Conservation (phyloP, 2,888 invertebrate genomes). For the Nephrotoma appendiculata region DNA sequence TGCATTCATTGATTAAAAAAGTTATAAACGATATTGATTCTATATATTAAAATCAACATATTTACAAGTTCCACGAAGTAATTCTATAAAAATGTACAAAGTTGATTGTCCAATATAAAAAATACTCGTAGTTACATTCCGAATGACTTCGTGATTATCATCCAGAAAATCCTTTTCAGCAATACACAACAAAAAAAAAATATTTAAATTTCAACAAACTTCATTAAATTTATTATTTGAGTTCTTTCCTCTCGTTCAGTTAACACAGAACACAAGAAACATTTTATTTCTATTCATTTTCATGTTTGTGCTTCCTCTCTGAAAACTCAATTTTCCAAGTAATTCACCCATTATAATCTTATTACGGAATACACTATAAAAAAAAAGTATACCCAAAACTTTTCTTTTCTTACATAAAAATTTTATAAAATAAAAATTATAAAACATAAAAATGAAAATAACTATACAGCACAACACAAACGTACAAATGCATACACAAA, state of each 20-base stretch:
- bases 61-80: too few species aligned
- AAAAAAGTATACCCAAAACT: not conserved
- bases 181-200: not conserved
- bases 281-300: not conserved
- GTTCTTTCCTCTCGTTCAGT: not conserved
- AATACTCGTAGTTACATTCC: not conserved
- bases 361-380: not conserved
- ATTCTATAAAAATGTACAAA: not conserved
- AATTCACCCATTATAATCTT: not conserved
- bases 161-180: not conserved
- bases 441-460: not conserved
- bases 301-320: not conserved
- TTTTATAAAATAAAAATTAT: not conserved
- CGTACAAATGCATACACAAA: not conserved
- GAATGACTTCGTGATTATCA: not conserved
- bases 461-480: not conserved
- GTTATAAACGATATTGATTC: too few species aligned
- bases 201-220: not conserved
- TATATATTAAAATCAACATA: too few species aligned
- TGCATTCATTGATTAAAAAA: too few species aligned
- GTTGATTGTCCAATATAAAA: not conserved
- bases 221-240: not conserved
- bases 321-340: not conserved
- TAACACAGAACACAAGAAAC: not conserved
- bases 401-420: not conserved